Conservation (phyloP, 1,140 invertebrate species). For the Schmidtea mediterranea region DNA sequence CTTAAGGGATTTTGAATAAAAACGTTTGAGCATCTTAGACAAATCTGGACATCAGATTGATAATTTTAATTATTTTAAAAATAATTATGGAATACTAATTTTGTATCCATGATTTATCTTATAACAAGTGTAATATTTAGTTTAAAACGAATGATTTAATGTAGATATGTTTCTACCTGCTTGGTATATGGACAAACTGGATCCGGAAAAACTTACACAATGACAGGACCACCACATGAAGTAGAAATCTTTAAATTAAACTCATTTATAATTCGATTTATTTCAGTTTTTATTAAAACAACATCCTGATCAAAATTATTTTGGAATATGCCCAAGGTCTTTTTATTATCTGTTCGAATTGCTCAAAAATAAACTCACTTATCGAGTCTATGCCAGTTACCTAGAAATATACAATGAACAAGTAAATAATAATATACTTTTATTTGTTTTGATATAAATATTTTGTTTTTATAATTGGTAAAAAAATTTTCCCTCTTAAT, state of each 20-base stretch:
- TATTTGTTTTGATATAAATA: too few relatives aligned
- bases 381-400: conserved; percentile 20
- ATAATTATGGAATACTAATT: too few relatives aligned
- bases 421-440: conserved; percentile 11
- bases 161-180: conserved; percentile 37
- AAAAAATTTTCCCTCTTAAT: too few relatives aligned
- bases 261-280: too few relatives aligned
- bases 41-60: too few relatives aligned
- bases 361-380: conserved; percentile 14
- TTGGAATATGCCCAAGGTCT: conserved; percentile 22
- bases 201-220: conserved; percentile 27
- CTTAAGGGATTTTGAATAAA: too few relatives aligned
- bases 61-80: too few relatives aligned
- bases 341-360: conserved; percentile 19
- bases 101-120: too few relatives aligned
- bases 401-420: conserved; percentile 28
- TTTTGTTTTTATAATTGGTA: too few relatives aligned
- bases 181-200: conserved; percentile 28
- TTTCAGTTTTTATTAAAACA: neutral
- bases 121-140: too few relatives aligned
- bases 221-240: conserved; percentile 24
- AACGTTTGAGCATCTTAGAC: too few relatives aligned
- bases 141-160: too few relatives aligned
- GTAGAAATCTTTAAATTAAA: conserved; percentile 10
- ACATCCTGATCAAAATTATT: conserved; percentile 1